Conservation (phyloP, 2,113 vertebrate species). For the Coracopsis vasa region DNA sequence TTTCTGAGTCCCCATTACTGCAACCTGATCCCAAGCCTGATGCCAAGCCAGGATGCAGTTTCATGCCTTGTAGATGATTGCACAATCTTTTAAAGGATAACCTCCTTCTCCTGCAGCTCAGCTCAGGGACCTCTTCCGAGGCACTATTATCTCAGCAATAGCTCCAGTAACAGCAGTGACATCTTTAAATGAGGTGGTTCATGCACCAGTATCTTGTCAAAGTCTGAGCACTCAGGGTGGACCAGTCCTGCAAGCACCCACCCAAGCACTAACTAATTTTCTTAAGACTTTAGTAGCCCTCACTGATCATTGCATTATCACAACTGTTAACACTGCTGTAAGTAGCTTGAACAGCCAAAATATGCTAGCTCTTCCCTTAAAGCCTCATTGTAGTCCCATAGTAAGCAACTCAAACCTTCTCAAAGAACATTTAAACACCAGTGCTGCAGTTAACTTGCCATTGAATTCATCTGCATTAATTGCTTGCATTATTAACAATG, state of each 20-base stretch:
- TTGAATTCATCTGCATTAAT: constrained; percentile 5
- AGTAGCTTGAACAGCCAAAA: not conserved
- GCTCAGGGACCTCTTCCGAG: no score
- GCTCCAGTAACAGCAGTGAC: not conserved
- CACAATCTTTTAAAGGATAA: not conserved
- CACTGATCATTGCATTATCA: not conserved
- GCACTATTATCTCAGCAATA: not conserved
- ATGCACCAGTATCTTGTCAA: not conserved
- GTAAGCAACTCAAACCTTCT: not conserved
- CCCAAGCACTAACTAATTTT: not conserved
- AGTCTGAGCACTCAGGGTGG: not conserved
- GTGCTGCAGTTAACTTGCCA: not conserved
- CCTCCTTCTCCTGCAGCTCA: not conserved
- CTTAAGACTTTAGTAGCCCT: not conserved
- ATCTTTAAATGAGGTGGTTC: not conserved
- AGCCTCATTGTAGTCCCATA: not conserved
- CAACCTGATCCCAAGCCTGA: not conserved
- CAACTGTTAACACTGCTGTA: not conserved
- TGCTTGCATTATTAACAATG: constrained; percentile 6
- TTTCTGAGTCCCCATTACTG: rapidly evolving
- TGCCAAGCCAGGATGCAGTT: not conserved
- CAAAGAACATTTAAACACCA: not conserved
- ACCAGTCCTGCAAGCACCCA: not conserved
- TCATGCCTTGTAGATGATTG: rapidly evolving
- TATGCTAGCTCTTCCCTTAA: not conserved